These are phyloP conservation scores for Epirrhoe alternata DNA, from an alignment of 2,888 invertebrate species.

Conservation along the genomic window DNA sequence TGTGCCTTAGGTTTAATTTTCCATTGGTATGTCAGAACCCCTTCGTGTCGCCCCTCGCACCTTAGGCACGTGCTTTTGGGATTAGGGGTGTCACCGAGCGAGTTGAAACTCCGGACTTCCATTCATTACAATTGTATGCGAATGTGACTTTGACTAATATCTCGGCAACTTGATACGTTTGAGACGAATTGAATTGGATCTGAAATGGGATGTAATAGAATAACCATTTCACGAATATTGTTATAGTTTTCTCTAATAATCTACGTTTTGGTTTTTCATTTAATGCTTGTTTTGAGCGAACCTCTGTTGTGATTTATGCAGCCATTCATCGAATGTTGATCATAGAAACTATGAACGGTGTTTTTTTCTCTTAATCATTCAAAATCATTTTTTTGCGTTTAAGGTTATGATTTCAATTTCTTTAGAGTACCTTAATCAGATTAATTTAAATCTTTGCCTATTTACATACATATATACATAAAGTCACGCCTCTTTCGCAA, in stretches of 20 bases:
- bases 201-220: conserved; percentile 5
- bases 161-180: conserved; percentile 36
- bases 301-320: no score
- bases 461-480: no score
- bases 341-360: no score
- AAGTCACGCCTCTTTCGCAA: no score
- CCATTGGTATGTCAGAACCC: conserved; percentile 37
- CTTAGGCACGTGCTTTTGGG: conserved; percentile 64
- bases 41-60: conserved; percentile 56
- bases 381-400: no score
- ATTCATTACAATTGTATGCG: conserved; percentile 39
- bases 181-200: conserved; percentile 32
- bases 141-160: conserved; percentile 43
- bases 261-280: no score
- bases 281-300: no score
- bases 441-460: no score
- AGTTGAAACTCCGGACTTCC: conserved; percentile 42
- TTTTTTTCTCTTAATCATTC: no score
- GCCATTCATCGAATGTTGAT: no score
- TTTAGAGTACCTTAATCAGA: no score
- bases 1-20: not conserved
- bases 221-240: conserved; percentile 4
- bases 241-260: not conserved
- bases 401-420: no score
- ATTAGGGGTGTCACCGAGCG: conserved; percentile 69